Evolutionary conservation across 2,113 vertebrate genomes (phyloP).

Genomic region (Bombycilla garrulus): DNA sequence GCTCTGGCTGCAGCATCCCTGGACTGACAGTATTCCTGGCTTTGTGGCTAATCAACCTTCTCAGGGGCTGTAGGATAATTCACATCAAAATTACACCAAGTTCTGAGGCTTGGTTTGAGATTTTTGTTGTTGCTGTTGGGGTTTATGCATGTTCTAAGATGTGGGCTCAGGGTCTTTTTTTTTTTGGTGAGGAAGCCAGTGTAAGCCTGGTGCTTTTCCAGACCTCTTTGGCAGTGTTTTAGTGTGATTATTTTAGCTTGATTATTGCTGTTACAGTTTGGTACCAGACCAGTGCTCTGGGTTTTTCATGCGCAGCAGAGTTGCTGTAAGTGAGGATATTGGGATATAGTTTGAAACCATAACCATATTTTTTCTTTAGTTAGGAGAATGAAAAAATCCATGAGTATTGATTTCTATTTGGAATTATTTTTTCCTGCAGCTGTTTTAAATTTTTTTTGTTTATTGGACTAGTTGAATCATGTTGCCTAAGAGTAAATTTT

Average conservation of each 20-base stretch:
- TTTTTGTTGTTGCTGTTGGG: no score
- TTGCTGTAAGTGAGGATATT: neutral
- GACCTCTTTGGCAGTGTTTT: neutral
- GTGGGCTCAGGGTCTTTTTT: neutral
- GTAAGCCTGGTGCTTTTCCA: neutral
- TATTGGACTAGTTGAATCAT: neutral
- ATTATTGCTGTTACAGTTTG: neutral
- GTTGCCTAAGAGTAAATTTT: neutral
- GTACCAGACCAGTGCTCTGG: neutral
- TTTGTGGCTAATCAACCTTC: neutral
- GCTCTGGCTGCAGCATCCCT: neutral
- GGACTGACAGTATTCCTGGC: rapidly evolving
- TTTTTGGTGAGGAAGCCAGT: neutral
- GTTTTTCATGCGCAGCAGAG: neutral
- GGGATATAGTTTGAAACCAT: neutral
- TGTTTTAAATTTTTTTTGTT: neutral
- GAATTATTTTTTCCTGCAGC: neutral
- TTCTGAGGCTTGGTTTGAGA: neutral
- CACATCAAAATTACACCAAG: rapidly evolving
- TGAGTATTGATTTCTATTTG: neutral
- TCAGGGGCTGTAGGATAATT: neutral
- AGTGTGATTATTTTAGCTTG: neutral
- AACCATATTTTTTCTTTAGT: neutral
- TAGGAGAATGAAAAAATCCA: neutral
- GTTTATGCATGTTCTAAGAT: neutral